These are phyloP conservation scores for Lontra canadensis DNA, from an alignment of 2,113 vertebrate genomes.

Conservation along the genomic window DNA sequence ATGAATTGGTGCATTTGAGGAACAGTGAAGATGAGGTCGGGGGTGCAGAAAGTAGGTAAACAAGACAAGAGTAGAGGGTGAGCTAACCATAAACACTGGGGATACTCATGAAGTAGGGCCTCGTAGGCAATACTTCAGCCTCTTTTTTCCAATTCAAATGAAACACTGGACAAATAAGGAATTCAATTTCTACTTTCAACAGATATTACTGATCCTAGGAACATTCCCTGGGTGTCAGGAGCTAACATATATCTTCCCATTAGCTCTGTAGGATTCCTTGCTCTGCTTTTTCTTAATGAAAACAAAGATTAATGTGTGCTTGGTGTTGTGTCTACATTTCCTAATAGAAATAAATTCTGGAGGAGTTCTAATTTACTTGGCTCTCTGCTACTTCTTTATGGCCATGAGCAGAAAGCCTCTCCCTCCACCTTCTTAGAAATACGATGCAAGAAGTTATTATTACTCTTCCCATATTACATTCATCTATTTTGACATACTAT, in stretches of 20 bases:
- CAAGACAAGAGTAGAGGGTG: neutral
- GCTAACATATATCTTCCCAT: neutral
- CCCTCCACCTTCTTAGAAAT: neutral
- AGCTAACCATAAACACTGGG: neutral
- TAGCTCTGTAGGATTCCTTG: neutral
- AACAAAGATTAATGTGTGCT: neutral
- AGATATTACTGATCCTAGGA: neutral
- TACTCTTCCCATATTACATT: neutral
- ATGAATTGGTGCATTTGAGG: neutral
- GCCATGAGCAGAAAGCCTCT: neutral
- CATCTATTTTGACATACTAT: neutral
- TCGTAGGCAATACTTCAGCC: neutral
- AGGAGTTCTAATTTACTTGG: conserved; percentile 20
- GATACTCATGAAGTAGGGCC: neutral
- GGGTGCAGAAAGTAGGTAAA: neutral
- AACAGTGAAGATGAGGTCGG: neutral
- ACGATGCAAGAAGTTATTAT: neutral
- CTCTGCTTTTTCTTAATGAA: conserved; percentile 40
- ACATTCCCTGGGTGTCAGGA: neutral
- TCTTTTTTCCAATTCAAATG: neutral
- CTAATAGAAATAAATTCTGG: neutral
- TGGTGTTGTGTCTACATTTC: neutral
- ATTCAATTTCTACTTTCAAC: neutral
- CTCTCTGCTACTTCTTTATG: neutral
- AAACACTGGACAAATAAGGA: neutral